phyloP scores from a whole-genome alignment of 2,797 vertebrate genomes.

The Chloroceryle amazona region DNA sequence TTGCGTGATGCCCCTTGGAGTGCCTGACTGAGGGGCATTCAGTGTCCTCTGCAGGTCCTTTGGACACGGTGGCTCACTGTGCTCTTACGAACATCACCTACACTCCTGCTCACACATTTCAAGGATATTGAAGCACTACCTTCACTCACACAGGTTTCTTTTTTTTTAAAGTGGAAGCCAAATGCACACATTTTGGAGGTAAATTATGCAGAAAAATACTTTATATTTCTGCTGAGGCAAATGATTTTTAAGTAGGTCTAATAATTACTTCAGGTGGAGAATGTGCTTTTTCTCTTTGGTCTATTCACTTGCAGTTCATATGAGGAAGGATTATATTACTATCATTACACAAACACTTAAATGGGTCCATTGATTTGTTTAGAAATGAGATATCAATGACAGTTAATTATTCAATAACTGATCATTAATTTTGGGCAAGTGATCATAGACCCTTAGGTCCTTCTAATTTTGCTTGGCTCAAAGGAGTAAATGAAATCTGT shows the following conservation, averaged over 20 bases:
- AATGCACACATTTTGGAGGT: constrained; percentile 16
- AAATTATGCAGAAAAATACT: constrained; percentile 70
- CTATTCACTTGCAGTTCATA: constrained; percentile 79
- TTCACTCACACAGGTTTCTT: neutral
- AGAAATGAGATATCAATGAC: constrained; percentile 78
- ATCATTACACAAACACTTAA: constrained; percentile 85
- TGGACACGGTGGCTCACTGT: rapidly evolving
- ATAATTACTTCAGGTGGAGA: constrained; percentile 42
- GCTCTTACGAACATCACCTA: neutral
- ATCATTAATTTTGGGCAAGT: constrained; percentile 83
- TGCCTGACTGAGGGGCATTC: rapidly evolving
- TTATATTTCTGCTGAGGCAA: constrained; percentile 65
- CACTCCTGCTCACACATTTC: neutral
- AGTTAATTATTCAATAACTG: constrained; percentile 85
- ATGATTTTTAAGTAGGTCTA: constrained; percentile 64
- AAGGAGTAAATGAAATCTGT: constrained; percentile 38
- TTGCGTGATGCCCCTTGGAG: rapidly evolving
- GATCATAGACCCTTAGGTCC: constrained; percentile 64
- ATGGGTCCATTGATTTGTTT: constrained; percentile 84
- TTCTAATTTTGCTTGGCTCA: constrained; percentile 52
- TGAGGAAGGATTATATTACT: constrained; percentile 80
- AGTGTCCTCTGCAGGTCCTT: rapidly evolving
- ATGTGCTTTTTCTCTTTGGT: constrained; percentile 64
- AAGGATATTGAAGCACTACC: neutral
- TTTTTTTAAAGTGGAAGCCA: constrained; percentile 17